phyloP scores from a whole-genome alignment of 1,140 invertebrate genomes.

The Dinothrombium tinctorium region DNA sequence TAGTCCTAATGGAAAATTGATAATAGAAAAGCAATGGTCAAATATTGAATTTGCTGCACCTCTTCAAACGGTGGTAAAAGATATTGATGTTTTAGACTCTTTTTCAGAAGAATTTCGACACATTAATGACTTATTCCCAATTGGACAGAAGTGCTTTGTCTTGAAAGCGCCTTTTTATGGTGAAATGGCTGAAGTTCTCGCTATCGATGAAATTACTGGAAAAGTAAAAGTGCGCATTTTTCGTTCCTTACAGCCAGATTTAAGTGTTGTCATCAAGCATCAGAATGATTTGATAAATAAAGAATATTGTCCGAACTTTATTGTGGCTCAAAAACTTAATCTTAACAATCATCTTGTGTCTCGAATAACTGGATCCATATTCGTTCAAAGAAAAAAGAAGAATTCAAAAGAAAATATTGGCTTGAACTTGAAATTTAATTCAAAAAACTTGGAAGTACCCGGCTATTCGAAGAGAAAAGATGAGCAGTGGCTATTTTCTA shows the following conservation, averaged over 20 bases:
- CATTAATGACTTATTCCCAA: slow-evolving; percentile 43
- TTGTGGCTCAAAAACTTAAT: slow-evolving; percentile 28
- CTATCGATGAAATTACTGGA: slow-evolving; percentile 20
- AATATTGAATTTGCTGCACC: slow-evolving; percentile 31
- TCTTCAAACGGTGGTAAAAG: slow-evolving; percentile 36
- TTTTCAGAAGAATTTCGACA: slow-evolving; percentile 24
- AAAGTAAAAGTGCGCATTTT: slow-evolving; percentile 29
- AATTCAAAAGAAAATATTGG: slow-evolving; percentile 53
- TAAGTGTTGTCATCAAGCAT: slow-evolving; percentile 17
- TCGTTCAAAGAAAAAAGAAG: slow-evolving; percentile 25
- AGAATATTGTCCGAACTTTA: slow-evolving; percentile 15
- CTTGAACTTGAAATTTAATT: slow-evolving; percentile 71
- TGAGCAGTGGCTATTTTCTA: slow-evolving; percentile 51
- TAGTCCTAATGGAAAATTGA: slow-evolving; percentile 29
- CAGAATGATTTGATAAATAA: slow-evolving; percentile 9
- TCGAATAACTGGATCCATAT: slow-evolving; percentile 56
- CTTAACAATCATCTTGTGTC: slow-evolving; percentile 44
- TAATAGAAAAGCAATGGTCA: slow-evolving; percentile 41
- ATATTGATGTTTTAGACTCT: slow-evolving; percentile 29
- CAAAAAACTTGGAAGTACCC: slow-evolving; percentile 40
- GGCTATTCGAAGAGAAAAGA: slow-evolving; percentile 50
- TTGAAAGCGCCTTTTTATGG: slow-evolving; percentile 54
- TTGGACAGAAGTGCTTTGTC: slow-evolving; percentile 42
- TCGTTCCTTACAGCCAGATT: slow-evolving; percentile 26
- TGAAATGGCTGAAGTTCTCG: slow-evolving; percentile 36